These are phyloP conservation scores for Nemopilema nomurai DNA, from an alignment of 30 jellyfish, hydroid and myxozoan species.

Conservation along the genomic window DNA sequence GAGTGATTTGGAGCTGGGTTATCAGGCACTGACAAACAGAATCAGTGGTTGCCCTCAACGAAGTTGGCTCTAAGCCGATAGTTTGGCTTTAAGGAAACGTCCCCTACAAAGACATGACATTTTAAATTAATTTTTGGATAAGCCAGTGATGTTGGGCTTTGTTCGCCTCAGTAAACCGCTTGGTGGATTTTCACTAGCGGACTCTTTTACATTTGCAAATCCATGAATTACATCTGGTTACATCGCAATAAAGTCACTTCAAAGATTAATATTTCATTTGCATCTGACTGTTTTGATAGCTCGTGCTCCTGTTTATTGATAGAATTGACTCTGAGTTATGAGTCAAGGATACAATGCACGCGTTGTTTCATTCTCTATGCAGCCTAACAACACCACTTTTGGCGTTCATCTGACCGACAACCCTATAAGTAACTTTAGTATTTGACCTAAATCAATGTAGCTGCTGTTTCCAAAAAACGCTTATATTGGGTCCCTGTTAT, in stretches of 20 bases:
- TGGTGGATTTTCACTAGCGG: neutral
- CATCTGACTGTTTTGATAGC: neutral
- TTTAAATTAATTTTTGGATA: slow-evolving; percentile 4
- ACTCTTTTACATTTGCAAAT: neutral
- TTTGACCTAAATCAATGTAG: neutral
- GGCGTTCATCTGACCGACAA: neutral
- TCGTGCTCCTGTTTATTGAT: neutral
- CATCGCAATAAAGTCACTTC: slow-evolving; percentile 3
- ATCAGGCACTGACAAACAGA: slow-evolving; percentile 21
- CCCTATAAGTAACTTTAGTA: neutral
- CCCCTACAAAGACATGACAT: neutral
- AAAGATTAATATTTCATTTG: neutral
- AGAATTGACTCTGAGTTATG: neutral
- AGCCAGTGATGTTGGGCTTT: neutral
- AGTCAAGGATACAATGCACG: neutral
- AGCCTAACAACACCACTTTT: neutral
- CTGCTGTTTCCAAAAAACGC: neutral
- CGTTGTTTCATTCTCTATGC: neutral
- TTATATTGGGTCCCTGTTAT: neutral
- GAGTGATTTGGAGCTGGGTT: neutral
- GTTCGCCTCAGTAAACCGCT: neutral
- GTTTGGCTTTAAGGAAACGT: neutral
- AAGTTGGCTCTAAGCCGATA: slow-evolving; percentile 28
- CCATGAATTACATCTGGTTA: neutral
- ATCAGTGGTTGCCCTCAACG: slow-evolving; percentile 20